phyloP scores from a whole-genome alignment of 2,888 invertebrate species.

The Theretra japonica region DNA sequence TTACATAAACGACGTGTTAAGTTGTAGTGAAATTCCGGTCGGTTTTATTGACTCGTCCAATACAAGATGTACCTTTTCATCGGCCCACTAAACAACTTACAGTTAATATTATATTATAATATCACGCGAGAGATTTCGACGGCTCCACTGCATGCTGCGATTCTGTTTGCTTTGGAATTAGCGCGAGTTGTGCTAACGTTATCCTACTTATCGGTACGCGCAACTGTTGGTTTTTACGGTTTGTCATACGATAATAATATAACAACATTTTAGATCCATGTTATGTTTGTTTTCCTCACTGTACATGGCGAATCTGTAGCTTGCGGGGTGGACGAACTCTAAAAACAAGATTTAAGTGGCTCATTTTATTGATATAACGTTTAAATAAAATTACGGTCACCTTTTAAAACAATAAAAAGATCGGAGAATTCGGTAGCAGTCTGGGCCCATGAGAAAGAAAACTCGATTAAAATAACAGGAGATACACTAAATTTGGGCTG shows the following conservation, averaged over 20 bases:
- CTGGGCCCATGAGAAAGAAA: slow-evolving; percentile 80
- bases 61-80: slow-evolving; percentile 60
- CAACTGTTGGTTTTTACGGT: slow-evolving; percentile 72
- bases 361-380: slow-evolving; percentile 71
- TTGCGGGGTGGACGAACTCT: slow-evolving; percentile 61
- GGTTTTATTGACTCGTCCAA: slow-evolving; percentile 65
- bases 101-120: slow-evolving; percentile 81
- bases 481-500: slow-evolving; percentile 45
- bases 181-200: slow-evolving; percentile 69
- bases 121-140: slow-evolving; percentile 74
- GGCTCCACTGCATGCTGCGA: slow-evolving; percentile 53
- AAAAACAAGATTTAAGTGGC: slow-evolving; percentile 51
- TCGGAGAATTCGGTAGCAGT: slow-evolving; percentile 79
- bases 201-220: slow-evolving; percentile 72
- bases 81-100: slow-evolving; percentile 68
- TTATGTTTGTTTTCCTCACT: slow-evolving; percentile 50
- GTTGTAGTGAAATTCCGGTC: slow-evolving; percentile 69
- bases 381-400: slow-evolving; percentile 75
- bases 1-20: slow-evolving; percentile 53
- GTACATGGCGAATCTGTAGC: slow-evolving; percentile 49
- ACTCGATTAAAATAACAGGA: slow-evolving; percentile 67
- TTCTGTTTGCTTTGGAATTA: slow-evolving; percentile 72
- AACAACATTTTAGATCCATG: slow-evolving; percentile 54
- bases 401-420: slow-evolving; percentile 68
- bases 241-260: slow-evolving; percentile 67